These are phyloP conservation scores for Sebastes taczanowskii DNA, from an alignment of 2,797 vertebrate species.

Conservation along the genomic window DNA sequence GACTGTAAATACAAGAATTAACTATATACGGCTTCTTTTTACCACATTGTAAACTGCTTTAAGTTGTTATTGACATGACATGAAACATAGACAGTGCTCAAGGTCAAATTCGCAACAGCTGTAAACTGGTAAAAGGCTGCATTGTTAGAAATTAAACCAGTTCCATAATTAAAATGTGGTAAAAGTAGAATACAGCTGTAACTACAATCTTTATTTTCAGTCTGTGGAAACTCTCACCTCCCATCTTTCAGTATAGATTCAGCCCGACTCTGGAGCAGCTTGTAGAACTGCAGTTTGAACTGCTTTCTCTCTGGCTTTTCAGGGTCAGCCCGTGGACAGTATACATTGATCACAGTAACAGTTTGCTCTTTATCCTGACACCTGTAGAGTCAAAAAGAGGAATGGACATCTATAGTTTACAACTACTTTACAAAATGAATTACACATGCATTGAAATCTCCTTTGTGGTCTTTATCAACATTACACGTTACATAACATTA, in stretches of 20 bases:
- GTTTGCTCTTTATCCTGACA: slow-evolving; percentile 75
- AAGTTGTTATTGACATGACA: background rate
- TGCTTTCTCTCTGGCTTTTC: slow-evolving; percentile 87
- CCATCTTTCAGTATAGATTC: slow-evolving; percentile 84
- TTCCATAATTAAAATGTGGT: background rate
- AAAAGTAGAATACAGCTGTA: slow-evolving; percentile 32
- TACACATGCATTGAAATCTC: background rate
- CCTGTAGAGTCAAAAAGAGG: slow-evolving; percentile 54
- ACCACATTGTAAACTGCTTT: background rate
- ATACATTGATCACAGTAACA: slow-evolving; percentile 89
- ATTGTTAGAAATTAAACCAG: background rate
- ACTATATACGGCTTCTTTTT: background rate
- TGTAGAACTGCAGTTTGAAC: slow-evolving; percentile 91
- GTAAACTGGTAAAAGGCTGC: background rate
- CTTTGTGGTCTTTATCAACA: background rate
- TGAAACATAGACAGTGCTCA: background rate
- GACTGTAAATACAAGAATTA: background rate
- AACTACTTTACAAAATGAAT: background rate
- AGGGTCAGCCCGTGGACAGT: slow-evolving; percentile 91
- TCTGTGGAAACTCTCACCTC: slow-evolving; percentile 74
- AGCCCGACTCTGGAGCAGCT: slow-evolving; percentile 85
- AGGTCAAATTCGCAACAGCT: background rate
- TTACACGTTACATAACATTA: too few species aligned
- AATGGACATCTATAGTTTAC: background rate
- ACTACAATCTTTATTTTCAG: background rate